Conservation (phyloP, 2,113 vertebrate species). For the Alouatta palliata region DNA sequence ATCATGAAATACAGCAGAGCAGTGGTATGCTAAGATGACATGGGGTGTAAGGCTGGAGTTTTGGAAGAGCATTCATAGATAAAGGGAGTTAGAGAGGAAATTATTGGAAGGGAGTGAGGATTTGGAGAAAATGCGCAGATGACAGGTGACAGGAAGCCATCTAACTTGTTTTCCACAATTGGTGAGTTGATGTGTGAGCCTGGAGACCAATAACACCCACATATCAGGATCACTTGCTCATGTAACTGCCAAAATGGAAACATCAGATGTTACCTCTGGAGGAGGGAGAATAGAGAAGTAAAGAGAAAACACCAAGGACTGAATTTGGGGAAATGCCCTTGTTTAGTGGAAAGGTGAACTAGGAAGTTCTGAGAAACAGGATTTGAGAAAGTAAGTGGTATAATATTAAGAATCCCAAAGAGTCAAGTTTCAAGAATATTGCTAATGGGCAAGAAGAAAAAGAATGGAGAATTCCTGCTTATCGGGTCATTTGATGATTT, state of each 20-base stretch:
- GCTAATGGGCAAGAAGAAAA: neutral
- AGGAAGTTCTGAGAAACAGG: neutral
- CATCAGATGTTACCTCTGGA: neutral
- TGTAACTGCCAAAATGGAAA: neutral
- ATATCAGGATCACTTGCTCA: neutral
- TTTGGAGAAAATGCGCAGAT: neutral
- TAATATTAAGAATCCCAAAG: neutral
- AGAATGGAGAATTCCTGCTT: neutral
- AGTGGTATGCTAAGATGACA: neutral
- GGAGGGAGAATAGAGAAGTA: neutral
- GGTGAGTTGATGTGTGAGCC: neutral
- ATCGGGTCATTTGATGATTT: neutral
- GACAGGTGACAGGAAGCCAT: neutral
- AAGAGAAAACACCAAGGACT: neutral
- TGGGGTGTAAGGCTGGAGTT: neutral
- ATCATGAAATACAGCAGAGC: neutral
- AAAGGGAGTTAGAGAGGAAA: neutral
- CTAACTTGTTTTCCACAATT: neutral
- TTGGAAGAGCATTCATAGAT: neutral
- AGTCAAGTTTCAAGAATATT: neutral
- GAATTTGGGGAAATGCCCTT: neutral
- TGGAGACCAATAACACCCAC: neutral
- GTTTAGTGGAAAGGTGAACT: neutral
- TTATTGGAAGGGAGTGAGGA: neutral
- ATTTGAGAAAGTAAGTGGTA: neutral